Base-by-base conservation (phyloP, 1,140 invertebrate species). In the Aphidius ervi region DNA sequence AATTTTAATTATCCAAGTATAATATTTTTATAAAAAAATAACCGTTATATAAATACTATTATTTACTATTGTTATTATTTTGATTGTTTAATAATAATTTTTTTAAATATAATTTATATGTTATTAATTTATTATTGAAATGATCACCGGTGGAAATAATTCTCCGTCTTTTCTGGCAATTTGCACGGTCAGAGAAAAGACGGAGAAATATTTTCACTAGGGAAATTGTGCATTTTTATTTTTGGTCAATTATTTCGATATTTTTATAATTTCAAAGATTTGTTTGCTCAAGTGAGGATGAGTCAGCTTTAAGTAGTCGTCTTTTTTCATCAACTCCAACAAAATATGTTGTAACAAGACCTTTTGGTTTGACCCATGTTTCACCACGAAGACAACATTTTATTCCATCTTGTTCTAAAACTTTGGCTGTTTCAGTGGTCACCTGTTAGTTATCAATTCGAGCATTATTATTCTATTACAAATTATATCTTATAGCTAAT, bases 301-400 rank as follows among this genome's bases (percentile, higher is more conserved):
- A 67, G 49, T 69, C 66, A 5, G 55, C 46, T 63, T 57, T 68
- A n/a, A 66, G 59, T 10, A 76, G 66, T 6, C 63, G 61, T 46
- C 64, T 66, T 5, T 86, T 74, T 55, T 86, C 82, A 68, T 89
- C 85, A 5, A 90, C 74, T 23, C 82, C 82, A 6, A 91, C 84
- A 66, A 87, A 89, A 71, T 90, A 92, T 5, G 90, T 92, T 43
- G 85, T 85, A 2, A 91, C 84, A 41, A 83, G 80, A 31, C 86
- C 87, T 62, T 88, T 88, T 10, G 90, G 90, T 78, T 93, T 94
- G 0, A 93, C 87, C 67, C 82, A 85, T 4, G 85, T 89, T 63
- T 84, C 77, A 5, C 89, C 91, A 46, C 90, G 82, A 57, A 84
- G 84, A 54, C 86, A 81, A 66, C 90, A 91, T 10, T 85, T 75